These are phyloP conservation scores for Pteria penguin DNA, from an alignment of 2,888 invertebrate species.

Conservation along the genomic window DNA sequence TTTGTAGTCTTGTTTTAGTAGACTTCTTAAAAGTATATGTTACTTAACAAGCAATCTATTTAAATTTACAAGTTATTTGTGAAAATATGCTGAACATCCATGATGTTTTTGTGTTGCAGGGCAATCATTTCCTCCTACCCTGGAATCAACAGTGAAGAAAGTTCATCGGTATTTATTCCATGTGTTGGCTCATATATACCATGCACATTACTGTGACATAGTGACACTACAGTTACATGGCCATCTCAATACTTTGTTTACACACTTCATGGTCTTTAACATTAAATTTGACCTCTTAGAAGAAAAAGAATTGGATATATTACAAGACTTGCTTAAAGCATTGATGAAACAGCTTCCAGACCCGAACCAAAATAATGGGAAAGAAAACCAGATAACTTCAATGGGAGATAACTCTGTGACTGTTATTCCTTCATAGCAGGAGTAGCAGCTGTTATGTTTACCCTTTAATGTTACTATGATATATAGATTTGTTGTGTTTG, in stretches of 20 bases:
- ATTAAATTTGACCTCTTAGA: constrained; percentile 95
- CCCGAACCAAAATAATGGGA: constrained; percentile 68
- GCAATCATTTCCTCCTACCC: constrained; percentile 95
- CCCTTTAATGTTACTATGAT: no score
- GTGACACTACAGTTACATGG: constrained; percentile 95
- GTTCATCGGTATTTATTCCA: constrained; percentile 97
- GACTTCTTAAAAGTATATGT: no score
- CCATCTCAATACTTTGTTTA: constrained; percentile 98
- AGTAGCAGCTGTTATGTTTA: background rate
- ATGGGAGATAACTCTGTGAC: background rate
- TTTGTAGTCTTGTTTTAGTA: no score
- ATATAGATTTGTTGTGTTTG: no score
- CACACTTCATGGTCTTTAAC: constrained; percentile 93
- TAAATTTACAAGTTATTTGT: no score
- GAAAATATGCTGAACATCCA: no score
- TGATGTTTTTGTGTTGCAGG: constrained; percentile 82
- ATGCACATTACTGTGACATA: constrained; percentile 97
- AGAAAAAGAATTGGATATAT: constrained; percentile 96
- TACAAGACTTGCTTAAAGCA: constrained; percentile 87
- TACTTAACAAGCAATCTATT: no score
- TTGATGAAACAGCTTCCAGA: constrained; percentile 71
- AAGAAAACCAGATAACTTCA: constrained; percentile 34
- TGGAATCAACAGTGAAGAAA: constrained; percentile 96
- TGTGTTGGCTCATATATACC: constrained; percentile 98
- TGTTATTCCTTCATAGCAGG: background rate